These are phyloP conservation scores for Nasua narica DNA, from an alignment of 2,797 vertebrate genomes.

Conservation along the genomic window DNA sequence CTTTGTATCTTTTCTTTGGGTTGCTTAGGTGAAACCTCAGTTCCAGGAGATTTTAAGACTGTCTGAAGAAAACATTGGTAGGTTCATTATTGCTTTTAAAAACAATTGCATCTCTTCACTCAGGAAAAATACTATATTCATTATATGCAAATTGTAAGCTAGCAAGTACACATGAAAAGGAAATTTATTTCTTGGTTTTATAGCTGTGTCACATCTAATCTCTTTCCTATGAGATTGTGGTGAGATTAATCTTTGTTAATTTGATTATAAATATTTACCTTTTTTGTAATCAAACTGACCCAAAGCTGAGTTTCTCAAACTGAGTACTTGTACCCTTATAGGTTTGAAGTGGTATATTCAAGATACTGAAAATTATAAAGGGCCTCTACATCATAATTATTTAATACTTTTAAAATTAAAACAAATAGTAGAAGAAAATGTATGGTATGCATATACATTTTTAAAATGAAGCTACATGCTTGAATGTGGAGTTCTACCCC, in stretches of 20 bases:
- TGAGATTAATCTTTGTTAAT: not conserved
- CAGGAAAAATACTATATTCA: constrained; percentile 3
- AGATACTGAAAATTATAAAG: not conserved
- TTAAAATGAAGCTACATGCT: not conserved
- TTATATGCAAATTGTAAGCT: not conserved
- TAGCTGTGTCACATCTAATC: not conserved
- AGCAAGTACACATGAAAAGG: not conserved
- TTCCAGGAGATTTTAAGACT: constrained; percentile 98
- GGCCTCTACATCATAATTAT: not conserved
- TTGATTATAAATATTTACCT: not conserved
- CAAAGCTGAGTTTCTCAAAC: not conserved
- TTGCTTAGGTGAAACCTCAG: constrained; percentile 97
- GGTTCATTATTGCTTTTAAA: constrained; percentile 76
- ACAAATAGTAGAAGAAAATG: not conserved
- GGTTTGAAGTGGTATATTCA: not conserved
- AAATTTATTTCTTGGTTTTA: not conserved
- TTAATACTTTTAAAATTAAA: not conserved
- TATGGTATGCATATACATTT: not conserved
- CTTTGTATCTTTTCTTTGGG: constrained; percentile 54
- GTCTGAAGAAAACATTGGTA: constrained; percentile 98
- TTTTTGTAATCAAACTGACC: not conserved
- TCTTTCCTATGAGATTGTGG: not conserved
- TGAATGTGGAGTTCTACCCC: not conserved
- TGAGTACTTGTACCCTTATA: not conserved
- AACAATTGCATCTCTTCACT: not conserved